Conservation (phyloP, 1,140 invertebrate genomes). For the Adelges cooleyi region DNA sequence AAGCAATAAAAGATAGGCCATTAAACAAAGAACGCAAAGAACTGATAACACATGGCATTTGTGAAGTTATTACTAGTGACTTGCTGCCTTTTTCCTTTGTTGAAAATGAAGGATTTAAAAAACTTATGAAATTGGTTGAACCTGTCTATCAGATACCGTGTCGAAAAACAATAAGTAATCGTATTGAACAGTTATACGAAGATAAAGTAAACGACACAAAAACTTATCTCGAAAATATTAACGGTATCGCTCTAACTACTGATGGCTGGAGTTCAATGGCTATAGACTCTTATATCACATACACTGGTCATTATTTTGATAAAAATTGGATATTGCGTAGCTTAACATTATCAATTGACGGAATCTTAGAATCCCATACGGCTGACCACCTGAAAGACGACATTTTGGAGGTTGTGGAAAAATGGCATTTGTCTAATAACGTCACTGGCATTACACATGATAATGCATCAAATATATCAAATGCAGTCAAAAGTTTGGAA, state of each 20-base stretch:
- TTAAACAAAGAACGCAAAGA: background rate
- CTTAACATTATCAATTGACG: no score
- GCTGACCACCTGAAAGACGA: no score
- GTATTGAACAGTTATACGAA: background rate
- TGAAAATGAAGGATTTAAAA: background rate
- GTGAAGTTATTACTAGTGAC: background rate
- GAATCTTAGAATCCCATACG: no score
- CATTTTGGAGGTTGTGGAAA: no score
- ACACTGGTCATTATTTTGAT: no score
- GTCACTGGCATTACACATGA: no score
- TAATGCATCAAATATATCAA: no score
- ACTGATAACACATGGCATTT: background rate
- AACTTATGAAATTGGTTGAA: background rate
- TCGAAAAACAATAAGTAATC: background rate
- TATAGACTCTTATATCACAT: no score
- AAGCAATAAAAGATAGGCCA: background rate
- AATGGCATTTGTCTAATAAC: no score
- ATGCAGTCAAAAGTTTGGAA: no score
- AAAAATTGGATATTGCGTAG: no score
- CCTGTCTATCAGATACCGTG: background rate
- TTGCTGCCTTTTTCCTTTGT: background rate
- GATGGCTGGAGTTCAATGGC: no score
- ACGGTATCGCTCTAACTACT: background rate
- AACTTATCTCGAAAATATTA: background rate
- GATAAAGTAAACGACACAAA: background rate